phyloP scores from a whole-genome alignment of 1,140 invertebrate genomes.

The Calosoma granatense region DNA sequence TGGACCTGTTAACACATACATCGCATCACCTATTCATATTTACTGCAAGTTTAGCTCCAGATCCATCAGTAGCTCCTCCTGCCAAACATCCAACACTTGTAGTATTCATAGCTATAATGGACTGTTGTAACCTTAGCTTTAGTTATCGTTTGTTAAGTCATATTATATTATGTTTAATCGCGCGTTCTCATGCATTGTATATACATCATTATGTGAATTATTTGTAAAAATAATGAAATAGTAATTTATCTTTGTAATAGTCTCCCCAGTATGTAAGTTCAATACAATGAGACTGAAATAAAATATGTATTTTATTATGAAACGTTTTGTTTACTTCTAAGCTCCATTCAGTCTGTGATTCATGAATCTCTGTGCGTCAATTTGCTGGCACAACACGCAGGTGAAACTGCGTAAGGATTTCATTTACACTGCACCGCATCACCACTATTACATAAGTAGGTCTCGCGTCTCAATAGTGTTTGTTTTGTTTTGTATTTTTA shows the following conservation, averaged over 20 bases:
- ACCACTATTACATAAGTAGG: too few relatives aligned
- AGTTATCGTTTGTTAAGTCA: neutral
- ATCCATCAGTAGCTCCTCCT: too few relatives aligned
- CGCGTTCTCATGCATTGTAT: constrained; percentile 22
- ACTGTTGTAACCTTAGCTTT: neutral
- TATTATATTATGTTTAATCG: neutral
- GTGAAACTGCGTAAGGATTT: too few relatives aligned
- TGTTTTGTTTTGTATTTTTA: too few relatives aligned
- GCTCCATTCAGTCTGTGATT: neutral
- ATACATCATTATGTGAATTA: constrained; percentile 28
- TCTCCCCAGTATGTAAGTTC: constrained; percentile 28
- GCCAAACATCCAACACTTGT: too few relatives aligned
- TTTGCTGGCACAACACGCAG: too few relatives aligned
- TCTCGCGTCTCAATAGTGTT: too few relatives aligned
- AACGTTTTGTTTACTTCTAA: neutral
- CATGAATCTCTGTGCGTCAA: too few relatives aligned
- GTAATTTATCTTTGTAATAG: constrained; percentile 28
- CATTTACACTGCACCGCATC: too few relatives aligned
- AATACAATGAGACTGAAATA: constrained; percentile 32
- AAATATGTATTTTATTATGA: constrained; percentile 30
- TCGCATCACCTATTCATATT: neutral
- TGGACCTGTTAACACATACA: neutral
- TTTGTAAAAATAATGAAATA: constrained; percentile 28
- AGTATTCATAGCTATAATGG: too few relatives aligned
- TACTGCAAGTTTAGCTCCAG: too few relatives aligned